Evolutionary conservation across 2,888 invertebrate species (phyloP).

Genomic region (Cheilosia impressa): DNA sequence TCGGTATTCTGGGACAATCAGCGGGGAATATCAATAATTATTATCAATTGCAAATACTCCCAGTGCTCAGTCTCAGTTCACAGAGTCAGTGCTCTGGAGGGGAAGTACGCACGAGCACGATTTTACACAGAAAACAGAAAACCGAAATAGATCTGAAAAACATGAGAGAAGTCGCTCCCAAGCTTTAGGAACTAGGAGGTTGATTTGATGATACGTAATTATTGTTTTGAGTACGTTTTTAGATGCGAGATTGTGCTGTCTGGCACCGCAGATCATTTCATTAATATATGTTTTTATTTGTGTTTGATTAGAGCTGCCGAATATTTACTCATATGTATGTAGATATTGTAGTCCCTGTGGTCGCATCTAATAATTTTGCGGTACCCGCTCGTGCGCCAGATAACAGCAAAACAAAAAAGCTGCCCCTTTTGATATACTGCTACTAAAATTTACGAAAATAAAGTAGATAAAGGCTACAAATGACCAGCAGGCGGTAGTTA

Average conservation of each 20-base stretch:
- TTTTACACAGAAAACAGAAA: not conserved
- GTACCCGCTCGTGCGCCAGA: too few species aligned
- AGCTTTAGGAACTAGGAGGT: not conserved
- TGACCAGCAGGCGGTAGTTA: too few species aligned
- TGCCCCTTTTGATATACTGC: too few species aligned
- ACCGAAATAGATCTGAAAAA: not conserved
- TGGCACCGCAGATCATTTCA: conserved; percentile 21
- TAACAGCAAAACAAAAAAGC: too few species aligned
- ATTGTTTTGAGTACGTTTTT: not conserved
- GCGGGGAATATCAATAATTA: conserved; percentile 54
- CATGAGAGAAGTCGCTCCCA: not conserved
- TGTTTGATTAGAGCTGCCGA: not conserved
- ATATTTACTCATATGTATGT: too few species aligned
- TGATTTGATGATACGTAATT: not conserved
- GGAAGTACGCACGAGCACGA: not conserved
- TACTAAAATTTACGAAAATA: too few species aligned
- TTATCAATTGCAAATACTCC: conserved; percentile 39
- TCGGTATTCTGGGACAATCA: conserved; percentile 35
- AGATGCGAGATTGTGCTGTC: conserved; percentile 4
- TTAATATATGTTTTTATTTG: conserved; percentile 31
- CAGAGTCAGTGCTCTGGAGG: not conserved
- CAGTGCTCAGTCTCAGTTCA: not conserved
- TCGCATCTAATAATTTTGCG: too few species aligned
- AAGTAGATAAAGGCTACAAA: too few species aligned
- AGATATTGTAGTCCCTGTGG: too few species aligned